Percentiles rank a stretch among this genome's conserved stretches.
Conservation (phyloP, 2,888 invertebrate species). For the Machimus atricapillus region DNA sequence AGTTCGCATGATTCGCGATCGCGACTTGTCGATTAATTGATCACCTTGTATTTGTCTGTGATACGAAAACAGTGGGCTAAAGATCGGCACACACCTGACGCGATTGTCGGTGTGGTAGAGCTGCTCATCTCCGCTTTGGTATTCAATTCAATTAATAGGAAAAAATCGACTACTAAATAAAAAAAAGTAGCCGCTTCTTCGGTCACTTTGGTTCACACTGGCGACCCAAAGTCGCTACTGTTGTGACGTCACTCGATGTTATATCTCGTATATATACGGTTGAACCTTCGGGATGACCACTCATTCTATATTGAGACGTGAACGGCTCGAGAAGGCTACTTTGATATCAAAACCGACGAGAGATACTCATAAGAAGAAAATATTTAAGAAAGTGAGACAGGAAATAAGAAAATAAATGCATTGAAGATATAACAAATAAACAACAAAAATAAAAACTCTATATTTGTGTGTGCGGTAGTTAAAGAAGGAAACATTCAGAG, state of each 20-base stretch:
- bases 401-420: constrained; percentile 13
- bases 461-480: background rate
- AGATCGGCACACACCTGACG: background rate
- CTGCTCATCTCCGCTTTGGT: constrained; percentile 13
- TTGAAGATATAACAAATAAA: background rate
- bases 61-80: background rate
- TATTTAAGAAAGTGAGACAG: constrained; percentile 14
- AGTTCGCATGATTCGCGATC: background rate
- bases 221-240: constrained; percentile 39
- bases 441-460: background rate
- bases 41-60: background rate
- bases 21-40: constrained; percentile 5
- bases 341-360: background rate
- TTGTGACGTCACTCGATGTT: constrained; percentile 32
- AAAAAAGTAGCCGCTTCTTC: background rate
- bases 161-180: background rate
- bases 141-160: constrained; percentile 20
- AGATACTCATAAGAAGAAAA: constrained; percentile 19
- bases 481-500: constrained; percentile 3
- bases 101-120: background rate
- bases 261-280: constrained; percentile 35
- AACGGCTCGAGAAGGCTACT: background rate
- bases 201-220: constrained; percentile 29
- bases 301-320: constrained; percentile 41
- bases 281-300: constrained; percentile 21